Base-by-base conservation (phyloP, 2,888 invertebrate species). In the Cantharis flavilabris region DNA sequence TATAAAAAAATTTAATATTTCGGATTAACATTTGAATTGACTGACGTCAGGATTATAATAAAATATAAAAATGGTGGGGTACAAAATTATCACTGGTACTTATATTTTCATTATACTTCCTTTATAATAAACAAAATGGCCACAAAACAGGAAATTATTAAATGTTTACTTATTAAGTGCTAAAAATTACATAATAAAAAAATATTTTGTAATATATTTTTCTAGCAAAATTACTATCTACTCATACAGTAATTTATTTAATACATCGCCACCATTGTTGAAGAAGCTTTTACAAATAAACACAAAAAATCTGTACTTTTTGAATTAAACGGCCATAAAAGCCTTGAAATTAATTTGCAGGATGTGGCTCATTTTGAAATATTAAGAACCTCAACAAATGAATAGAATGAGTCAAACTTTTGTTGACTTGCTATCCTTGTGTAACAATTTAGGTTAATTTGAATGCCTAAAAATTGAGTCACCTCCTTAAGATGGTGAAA, bases 261-360 rank as follows among this genome's bases (percentile, higher is more conserved):
- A 67, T 64, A 20, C 18, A 64, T 64, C 18, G 3, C 20, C 20
- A 20, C 20, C 18, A 20, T 64, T 67, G 49, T 49, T 49, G 49
- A 49, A 49, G 49, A 49, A 49, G 49, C 49, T 49, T 49, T 49
- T n/a, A 49, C n/a, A 49, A 49, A 49, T 2, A n/a, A 49, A 30
- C 28, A 69, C n/a, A 69, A 69, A 26, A 69, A 69, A 28, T 70
- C 49, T 62, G 70, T 49, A 62, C 33, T 70, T 49, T 70, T 20
- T 20, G 70, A 70, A 70, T 49, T 16, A 70, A 70, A 49, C 62
- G 49, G 62, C 62, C 16, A 20, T 70, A 70, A 30, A 64, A 69
- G 33, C 76, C 76, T 77, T 77, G 76, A 77, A 73, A 73, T 77
- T 71, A 77, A 77, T 77, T 69, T 75, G 75, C 77, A 77, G 77